Evolutionary conservation across 2,888 invertebrate genomes (phyloP), one percentile per base, ranked within the genome.

Genomic region (Drosophila neotestacea): DNA sequence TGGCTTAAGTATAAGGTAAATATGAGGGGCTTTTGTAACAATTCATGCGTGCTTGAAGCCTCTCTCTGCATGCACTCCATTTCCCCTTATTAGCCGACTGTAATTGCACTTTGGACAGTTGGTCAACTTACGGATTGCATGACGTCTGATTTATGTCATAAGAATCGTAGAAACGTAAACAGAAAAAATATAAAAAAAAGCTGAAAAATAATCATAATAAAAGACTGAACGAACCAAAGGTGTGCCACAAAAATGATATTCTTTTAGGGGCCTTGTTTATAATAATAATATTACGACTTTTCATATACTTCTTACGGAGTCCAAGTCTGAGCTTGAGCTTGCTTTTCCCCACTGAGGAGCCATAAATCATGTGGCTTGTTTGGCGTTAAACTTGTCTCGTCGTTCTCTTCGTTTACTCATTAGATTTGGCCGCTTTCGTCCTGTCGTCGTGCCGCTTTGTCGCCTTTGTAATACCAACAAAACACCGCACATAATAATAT

Each of bases 331-430:
- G 32, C 11, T 36, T 51, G 54, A 22, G 10, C 50, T 46, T 51
- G 54, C 22, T 50, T 51, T 30, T 58, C 32, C 61, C 54, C 28
- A 48, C 48, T 27, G n/a, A 47, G 51, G 50, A 59, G 6, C 55
- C 81, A 84, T 84, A 84, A 84, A 84, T 84, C 86, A 84, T 84
- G 71, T 27, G 67, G 76, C 80, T 85, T 76, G 81, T 82, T 83
- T 83, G 65, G 74, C 73, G 47, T 56, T 58, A 52, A 72, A 56
- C 68, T 68, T 72, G 60, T 58, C 47, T 32, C 58, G 28, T 47
- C 58, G 30, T 16, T 61, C 39, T 69, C 55, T 77, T 71, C 76
- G 77, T 73, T 82, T 80, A 77, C 85, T 80, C 82, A 84, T 85
- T 84, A 85, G 80, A 82, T 82, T 77, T 66, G 69, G 65, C 60